Percentiles rank a stretch among this genome's conserved stretches.
These are phyloP conservation scores for Clivina fossor DNA, from an alignment of 2,888 invertebrate species.

Conservation along the genomic window DNA sequence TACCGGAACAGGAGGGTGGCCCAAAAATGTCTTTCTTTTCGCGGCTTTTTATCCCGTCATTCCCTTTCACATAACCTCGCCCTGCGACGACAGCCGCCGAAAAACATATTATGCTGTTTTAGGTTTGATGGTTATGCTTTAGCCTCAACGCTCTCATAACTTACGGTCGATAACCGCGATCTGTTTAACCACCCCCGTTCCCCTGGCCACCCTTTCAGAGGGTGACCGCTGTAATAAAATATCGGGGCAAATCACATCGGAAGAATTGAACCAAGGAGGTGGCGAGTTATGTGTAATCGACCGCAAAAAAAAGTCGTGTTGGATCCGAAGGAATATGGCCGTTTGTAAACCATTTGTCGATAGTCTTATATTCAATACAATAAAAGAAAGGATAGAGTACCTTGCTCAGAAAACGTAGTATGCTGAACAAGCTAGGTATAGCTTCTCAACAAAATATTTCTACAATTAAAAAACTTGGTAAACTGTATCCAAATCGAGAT, in stretches of 20 bases:
- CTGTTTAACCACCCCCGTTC: too few species aligned
- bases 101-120: slow-evolving; percentile 44
- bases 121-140: slow-evolving; percentile 39
- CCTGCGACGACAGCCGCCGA: slow-evolving; percentile 40
- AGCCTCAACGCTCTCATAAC: slow-evolving; percentile 36
- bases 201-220: too few species aligned
- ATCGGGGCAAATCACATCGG: slow-evolving; percentile 43
- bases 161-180: too few species aligned
- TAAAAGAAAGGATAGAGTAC: too few species aligned
- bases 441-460: too few species aligned
- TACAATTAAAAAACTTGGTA: too few species aligned
- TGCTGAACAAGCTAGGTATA: too few species aligned
- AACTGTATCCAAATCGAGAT: too few species aligned
- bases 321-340: slow-evolving; percentile 7
- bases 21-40: slow-evolving; percentile 50
- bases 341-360: background rate
- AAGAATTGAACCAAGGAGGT: slow-evolving; percentile 18
- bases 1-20: slow-evolving; percentile 44
- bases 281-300: slow-evolving; percentile 24
- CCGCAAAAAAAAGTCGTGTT: slow-evolving; percentile 19
- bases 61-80: too few species aligned
- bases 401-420: too few species aligned
- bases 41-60: slow-evolving; percentile 49
- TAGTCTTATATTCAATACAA: slow-evolving; percentile 1
- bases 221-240: slow-evolving; percentile 43